Conservation (phyloP, 2,888 invertebrate genomes). For the Glaucopsyche alexis region DNA sequence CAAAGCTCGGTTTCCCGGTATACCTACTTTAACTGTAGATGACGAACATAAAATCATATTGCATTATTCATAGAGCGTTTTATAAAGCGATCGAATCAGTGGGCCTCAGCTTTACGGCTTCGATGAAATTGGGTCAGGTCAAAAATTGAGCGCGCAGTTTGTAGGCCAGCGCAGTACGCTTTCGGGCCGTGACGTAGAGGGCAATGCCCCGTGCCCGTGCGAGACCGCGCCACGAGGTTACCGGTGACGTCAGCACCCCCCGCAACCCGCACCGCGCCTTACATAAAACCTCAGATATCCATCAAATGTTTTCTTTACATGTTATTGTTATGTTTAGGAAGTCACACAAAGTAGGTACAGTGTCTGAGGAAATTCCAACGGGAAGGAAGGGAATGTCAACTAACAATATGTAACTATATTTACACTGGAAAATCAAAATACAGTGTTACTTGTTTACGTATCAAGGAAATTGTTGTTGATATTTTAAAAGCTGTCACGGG, state of each 20-base stretch:
- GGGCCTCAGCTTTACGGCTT: slow-evolving; percentile 14
- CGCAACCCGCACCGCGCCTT: background rate
- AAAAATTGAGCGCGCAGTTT: slow-evolving; percentile 30
- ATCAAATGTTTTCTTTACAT: background rate
- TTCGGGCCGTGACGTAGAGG: slow-evolving; percentile 49
- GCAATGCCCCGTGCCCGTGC: slow-evolving; percentile 64
- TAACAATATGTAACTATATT: background rate
- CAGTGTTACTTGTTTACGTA: background rate
- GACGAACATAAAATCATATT: too few relatives aligned
- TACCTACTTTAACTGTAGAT: too few relatives aligned
- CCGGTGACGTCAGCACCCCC: slow-evolving; percentile 20
- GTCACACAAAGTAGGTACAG: background rate
- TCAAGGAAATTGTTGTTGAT: background rate
- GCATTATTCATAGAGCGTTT: background rate
- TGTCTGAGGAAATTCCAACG: background rate
- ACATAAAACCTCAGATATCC: slow-evolving; percentile 19
- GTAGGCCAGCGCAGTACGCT: slow-evolving; percentile 26
- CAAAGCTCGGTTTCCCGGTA: too few relatives aligned
- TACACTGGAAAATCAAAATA: background rate
- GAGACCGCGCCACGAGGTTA: slow-evolving; percentile 44
- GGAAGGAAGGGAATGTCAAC: background rate
- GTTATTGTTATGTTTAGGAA: background rate
- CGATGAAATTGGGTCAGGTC: slow-evolving; percentile 30
- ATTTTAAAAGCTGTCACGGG: background rate
- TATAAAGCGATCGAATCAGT: background rate